phyloP scores from a whole-genome alignment of 1,140 invertebrate genomes.

The Drosophila micromelanica region DNA sequence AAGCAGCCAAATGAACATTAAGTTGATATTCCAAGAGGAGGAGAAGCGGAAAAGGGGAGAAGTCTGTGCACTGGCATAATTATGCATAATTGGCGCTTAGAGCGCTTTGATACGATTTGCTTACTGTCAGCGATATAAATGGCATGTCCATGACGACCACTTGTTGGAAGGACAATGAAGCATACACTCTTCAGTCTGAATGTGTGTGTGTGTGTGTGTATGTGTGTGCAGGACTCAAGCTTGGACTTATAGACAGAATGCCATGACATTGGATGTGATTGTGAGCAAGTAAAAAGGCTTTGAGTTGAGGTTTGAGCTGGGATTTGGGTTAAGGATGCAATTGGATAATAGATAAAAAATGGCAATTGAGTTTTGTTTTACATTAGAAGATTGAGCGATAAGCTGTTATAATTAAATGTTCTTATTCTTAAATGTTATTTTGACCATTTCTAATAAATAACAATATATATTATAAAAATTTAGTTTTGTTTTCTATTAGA shows the following conservation, averaged over 20 bases:
- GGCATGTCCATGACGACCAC: constrained; percentile 53
- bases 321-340: neutral
- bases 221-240: neutral
- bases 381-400: too few species aligned
- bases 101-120: constrained; percentile 68
- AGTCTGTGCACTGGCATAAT: constrained; percentile 57
- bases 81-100: constrained; percentile 70
- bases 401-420: too few species aligned
- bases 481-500: too few species aligned
- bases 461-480: too few species aligned
- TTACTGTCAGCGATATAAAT: constrained; percentile 26
- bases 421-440: too few species aligned
- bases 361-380: too few species aligned
- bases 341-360: too few species aligned
- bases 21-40: too few species aligned
- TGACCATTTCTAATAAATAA: too few species aligned
- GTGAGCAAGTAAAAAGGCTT: constrained; percentile 23
- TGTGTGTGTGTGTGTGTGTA: constrained; percentile 1
- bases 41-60: neutral
- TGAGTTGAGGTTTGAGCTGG: too few species aligned
- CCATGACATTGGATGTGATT: constrained; percentile 54
- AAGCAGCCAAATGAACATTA: constrained; percentile 7
- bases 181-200: neutral
- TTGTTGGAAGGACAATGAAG: constrained; percentile 54
- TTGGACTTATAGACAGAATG: constrained; percentile 35